These are phyloP conservation scores for Cariama cristata DNA, from an alignment of 2,113 vertebrate genomes.

Conservation along the genomic window DNA sequence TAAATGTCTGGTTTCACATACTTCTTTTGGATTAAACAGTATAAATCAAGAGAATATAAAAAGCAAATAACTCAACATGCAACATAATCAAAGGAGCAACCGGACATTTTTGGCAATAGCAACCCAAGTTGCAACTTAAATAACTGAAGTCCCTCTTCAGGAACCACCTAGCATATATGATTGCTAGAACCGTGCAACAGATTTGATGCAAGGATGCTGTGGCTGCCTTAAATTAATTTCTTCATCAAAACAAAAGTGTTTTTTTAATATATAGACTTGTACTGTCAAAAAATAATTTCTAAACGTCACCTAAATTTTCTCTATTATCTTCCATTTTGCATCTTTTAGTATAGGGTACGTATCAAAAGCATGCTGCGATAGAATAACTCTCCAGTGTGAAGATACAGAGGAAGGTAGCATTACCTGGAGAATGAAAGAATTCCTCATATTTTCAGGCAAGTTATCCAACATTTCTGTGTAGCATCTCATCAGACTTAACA, in stretches of 20 bases:
- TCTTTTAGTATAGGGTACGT: accelerated
- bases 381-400: background rate
- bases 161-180: background rate
- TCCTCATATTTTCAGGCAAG: constrained; percentile 89
- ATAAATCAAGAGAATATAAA: constrained; percentile 12
- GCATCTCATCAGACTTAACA: constrained; percentile 92
- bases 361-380: background rate
- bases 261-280: background rate
- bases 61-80: background rate
- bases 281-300: background rate
- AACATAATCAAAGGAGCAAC: background rate
- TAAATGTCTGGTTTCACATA: constrained; percentile 32
- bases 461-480: constrained; percentile 94
- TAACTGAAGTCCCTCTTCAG: background rate
- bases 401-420: background rate
- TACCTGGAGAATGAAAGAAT: constrained; percentile 94
- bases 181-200: background rate
- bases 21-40: constrained; percentile 13
- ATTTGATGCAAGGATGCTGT: background rate
- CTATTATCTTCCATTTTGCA: background rate
- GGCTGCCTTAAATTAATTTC: background rate
- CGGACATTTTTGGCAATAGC: background rate
- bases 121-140: background rate
- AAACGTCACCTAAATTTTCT: background rate
- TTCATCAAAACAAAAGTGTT: background rate